Evolutionary conservation across 2,888 invertebrate species (phyloP).

Genomic region (Euzetes globulus): DNA sequence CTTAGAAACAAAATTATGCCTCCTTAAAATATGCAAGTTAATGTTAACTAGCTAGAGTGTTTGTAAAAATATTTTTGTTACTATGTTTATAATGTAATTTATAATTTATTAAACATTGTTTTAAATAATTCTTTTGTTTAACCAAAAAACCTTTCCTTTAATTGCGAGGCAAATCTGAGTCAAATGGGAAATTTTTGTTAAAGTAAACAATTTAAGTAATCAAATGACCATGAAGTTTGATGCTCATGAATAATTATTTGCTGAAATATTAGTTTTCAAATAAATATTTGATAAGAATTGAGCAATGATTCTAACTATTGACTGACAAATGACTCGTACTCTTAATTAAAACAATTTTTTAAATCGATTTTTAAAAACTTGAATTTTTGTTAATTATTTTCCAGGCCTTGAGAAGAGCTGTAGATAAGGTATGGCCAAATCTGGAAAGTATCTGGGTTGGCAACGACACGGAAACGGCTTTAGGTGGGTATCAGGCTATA

Average conservation of each 20-base stretch:
- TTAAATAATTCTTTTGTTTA: not conserved
- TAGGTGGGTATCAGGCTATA: not conserved
- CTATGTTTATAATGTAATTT: too few relatives aligned
- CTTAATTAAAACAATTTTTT: not conserved
- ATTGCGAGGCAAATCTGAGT: not conserved
- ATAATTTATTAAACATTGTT: too few relatives aligned
- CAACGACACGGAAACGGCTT: conserved; percentile 27
- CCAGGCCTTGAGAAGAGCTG: conserved; percentile 16
- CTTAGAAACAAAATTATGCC: too few relatives aligned
- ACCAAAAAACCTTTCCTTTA: not conserved
- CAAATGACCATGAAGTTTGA: too few relatives aligned
- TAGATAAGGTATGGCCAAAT: conserved; percentile 29
- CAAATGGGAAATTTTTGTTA: not conserved
- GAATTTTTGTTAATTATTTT: not conserved
- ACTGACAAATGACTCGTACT: not conserved
- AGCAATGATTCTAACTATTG: too few relatives aligned
- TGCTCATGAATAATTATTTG: too few relatives aligned
- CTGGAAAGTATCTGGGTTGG: conserved; percentile 32
- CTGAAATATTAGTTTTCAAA: too few relatives aligned
- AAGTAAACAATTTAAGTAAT: not conserved
- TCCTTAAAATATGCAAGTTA: too few relatives aligned
- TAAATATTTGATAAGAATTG: too few relatives aligned
- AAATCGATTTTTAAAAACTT: not conserved
- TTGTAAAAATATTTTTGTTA: too few relatives aligned
- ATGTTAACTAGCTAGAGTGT: too few relatives aligned